Evolutionary conservation across 2,797 vertebrate genomes (phyloP), one percentile per base, ranked within the genome.

Genomic region (Dendrocincla fuliginosa): DNA sequence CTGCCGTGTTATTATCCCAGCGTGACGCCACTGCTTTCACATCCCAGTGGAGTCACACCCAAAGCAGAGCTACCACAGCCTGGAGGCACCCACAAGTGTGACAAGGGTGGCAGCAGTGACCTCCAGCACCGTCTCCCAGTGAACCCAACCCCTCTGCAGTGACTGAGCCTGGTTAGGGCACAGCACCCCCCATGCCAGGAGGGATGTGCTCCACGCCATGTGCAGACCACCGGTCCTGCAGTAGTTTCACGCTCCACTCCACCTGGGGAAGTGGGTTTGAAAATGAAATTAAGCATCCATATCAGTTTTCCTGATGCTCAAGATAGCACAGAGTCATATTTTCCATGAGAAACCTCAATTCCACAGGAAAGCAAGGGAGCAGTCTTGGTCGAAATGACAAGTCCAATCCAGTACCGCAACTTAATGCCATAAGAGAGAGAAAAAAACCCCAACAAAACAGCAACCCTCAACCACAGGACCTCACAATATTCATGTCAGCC

Each of bases 311-410:
- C 83, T 94, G 92, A 84, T 90, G 89, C 91, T 96, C 50, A 79
- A 96, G 95, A 97, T 93, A 94, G 89, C 90, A 50, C 67, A 87
- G 84, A 96, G 92, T 98, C 97, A 98, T 15, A 97, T 94, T 98
- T 98, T 98, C 98, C 98, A 98, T 93, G 95, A 95, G 96, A 98
- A 98, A 97, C 97, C 98, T 97, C 98, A 98, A 89, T 97, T 95
- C 95, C 97, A 97, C 97, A 97, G 97, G 95, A 97, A 98, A 97
- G 93, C 95, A 94, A 94, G 60, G 88, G 84, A 98, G 91, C 71
- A 96, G 91, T 27, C 91, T 92, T 20, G 44, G 93, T 94, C 93
- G 96, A 88, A 95, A 97, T 94, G 96, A 87, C 96, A 96, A 95
- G 76, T 83, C 84, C 90, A 87, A 96, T 95, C 96, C 94, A 94